A percentile compares a stretch with the other conserved stretches of the same genome.
phyloP scores from a whole-genome alignment of 2,797 vertebrate species.

The Sebastes cheni region DNA sequence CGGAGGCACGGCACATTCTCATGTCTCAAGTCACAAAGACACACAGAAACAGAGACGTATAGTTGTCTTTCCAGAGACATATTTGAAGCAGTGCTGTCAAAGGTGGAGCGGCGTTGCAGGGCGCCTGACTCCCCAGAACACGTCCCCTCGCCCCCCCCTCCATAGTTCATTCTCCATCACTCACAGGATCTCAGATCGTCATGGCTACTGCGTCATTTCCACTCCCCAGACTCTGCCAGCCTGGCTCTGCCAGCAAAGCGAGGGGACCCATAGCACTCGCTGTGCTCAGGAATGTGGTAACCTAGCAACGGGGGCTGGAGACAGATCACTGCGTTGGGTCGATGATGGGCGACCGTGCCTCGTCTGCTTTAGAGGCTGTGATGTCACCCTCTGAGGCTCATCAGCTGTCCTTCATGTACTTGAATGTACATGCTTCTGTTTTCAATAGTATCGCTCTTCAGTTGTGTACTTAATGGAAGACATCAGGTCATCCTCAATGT shows the following conservation, averaged over 20 bases:
- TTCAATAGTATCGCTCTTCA: not conserved
- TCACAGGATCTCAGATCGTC: slow-evolving; percentile 1
- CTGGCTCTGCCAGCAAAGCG: not conserved
- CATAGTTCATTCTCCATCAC: not conserved
- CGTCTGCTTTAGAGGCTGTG: not conserved
- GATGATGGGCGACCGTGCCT: slow-evolving; percentile 21
- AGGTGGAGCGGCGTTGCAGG: not conserved
- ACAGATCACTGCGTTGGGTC: slow-evolving; percentile 32
- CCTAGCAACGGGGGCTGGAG: slow-evolving; percentile 59
- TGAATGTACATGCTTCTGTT: not conserved
- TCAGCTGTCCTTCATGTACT: not conserved
- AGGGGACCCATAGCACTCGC: not conserved
- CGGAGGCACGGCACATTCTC: not conserved
- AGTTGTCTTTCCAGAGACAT: not conserved
- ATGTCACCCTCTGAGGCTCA: not conserved
- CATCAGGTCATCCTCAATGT: not conserved
- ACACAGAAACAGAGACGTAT: not conserved
- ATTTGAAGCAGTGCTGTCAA: not conserved
- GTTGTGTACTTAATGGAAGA: not conserved
- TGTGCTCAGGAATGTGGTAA: slow-evolving; percentile 58
- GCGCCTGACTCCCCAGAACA: not conserved
- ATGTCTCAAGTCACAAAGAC: not conserved
- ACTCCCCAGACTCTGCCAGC: slow-evolving; percentile 5
- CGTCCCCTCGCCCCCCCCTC: not conserved
- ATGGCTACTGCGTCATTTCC: slow-evolving; percentile 11